Evolutionary conservation across 2,113 vertebrate species (phyloP).

Genomic region (Trochalopteron elliotii): DNA sequence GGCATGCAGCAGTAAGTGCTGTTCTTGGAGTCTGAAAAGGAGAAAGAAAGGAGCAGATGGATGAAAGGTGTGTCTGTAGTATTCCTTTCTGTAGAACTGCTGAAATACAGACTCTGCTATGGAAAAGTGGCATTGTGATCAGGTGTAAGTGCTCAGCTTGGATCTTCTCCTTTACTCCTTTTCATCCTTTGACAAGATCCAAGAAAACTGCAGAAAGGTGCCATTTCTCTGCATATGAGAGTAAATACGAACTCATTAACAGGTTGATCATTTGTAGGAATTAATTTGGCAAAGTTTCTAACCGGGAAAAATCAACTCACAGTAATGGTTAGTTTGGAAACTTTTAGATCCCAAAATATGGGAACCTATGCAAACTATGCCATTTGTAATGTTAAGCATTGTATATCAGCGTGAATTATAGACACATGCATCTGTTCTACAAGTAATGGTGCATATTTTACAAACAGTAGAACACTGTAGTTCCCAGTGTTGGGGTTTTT

Average conservation of each 20-base stretch:
- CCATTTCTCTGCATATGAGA: background rate
- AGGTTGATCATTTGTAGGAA: background rate
- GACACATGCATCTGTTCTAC: background rate
- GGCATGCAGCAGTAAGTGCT: background rate
- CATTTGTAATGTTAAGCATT: background rate
- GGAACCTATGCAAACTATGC: background rate
- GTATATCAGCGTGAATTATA: background rate
- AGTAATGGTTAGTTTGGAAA: background rate
- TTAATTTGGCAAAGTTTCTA: background rate
- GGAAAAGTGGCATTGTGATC: background rate
- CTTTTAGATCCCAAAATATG: background rate
- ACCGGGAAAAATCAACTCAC: background rate
- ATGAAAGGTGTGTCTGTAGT: background rate
- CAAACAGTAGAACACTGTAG: background rate
- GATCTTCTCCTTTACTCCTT: background rate
- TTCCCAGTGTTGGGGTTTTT: background rate
- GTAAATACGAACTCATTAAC: background rate
- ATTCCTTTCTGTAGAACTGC: background rate
- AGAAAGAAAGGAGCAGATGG: background rate
- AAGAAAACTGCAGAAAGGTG: background rate
- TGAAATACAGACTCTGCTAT: background rate
- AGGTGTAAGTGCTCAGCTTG: background rate
- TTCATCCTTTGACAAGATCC: background rate
- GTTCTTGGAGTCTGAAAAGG: background rate
- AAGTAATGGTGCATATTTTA: background rate